Base-by-base conservation (phyloP, 2,113 vertebrate species). In the Gorilla gorilla region DNA sequence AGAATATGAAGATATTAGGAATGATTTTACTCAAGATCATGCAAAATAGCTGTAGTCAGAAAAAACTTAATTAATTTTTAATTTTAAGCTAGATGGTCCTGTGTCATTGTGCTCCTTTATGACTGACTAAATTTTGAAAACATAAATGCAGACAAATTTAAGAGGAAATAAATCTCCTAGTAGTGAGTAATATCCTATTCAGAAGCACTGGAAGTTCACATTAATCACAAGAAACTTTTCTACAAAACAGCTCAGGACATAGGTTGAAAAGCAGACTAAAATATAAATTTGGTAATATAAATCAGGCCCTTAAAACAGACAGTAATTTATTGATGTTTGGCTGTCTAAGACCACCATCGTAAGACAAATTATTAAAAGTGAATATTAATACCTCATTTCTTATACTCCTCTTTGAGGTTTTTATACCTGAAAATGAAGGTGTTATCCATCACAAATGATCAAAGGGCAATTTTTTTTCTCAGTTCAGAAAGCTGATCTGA, bases 141-240 rank as follows among this genome's bases (percentile, higher is more conserved):
- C 83, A 91, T 52, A 96, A 97, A 72, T 52, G 75, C 90, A 94
- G 96, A 22, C 14, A 98, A 98, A 95, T 72, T 97, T 96, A 95
- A 96, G 96, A 92, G 70, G 16, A 78, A 64, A 48, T n/a, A 92
- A 45, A 91, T 94, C 93, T 98, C 57, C 97, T 92, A 70, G 75
- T 90, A 88, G 64, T 97, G 88, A 98, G 97, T 96, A 98, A 98
- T 96, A 98, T 50, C 96, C 97, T 80, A 97, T 96, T 98, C 97
- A 98, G 87, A 98, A 98, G 93, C n/a, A 96, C 27, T 97, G 27
- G 57, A 98, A 97, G 72, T 97, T 97, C 70, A 95, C 45, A 98
- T 97, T 97, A 97, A 98, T 97, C 93, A 97, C 64, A 35, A 96
- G 40, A 88, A 10, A 48, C 50, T 97, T 98, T 96, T 90, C 97